Conservation (phyloP, 2,888 invertebrate genomes). For the Helleia helle region DNA sequence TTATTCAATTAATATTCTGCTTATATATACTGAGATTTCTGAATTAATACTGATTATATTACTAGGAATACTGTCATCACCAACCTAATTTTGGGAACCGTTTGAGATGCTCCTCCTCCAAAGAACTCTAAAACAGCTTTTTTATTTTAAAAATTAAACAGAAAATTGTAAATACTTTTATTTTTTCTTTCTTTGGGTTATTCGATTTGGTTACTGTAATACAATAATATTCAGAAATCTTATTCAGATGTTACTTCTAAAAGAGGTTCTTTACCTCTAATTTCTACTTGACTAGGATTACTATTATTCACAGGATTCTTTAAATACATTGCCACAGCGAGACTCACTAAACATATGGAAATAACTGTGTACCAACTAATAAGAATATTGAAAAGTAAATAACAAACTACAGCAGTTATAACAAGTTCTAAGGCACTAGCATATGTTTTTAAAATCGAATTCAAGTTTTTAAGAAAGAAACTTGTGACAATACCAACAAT, state of each 20-base stretch:
- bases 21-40: too few species aligned
- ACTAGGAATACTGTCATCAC: too few species aligned
- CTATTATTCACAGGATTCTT: conserved; percentile 87
- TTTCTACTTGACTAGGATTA: conserved; percentile 18
- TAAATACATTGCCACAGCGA: conserved; percentile 90
- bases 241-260: conserved; percentile 32
- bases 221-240: background rate
- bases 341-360: conserved; percentile 87
- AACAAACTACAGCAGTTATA: conserved; percentile 91
- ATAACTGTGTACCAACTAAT: conserved; percentile 87
- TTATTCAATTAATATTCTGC: too few species aligned
- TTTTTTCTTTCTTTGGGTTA: too few species aligned
- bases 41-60: too few species aligned
- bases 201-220: background rate
- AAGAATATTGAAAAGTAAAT: conserved; percentile 87
- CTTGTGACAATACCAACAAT: conserved; percentile 94
- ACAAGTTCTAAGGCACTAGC: conserved; percentile 94
- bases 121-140: too few species aligned
- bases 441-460: conserved; percentile 96
- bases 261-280: conserved; percentile 40
- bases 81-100: too few species aligned
- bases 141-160: too few species aligned
- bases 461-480: conserved; percentile 92
- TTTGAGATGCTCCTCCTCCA: too few species aligned
- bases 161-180: too few species aligned